phyloP scores from a whole-genome alignment of 2,113 vertebrate species.

The Oreotragus oreotragus region DNA sequence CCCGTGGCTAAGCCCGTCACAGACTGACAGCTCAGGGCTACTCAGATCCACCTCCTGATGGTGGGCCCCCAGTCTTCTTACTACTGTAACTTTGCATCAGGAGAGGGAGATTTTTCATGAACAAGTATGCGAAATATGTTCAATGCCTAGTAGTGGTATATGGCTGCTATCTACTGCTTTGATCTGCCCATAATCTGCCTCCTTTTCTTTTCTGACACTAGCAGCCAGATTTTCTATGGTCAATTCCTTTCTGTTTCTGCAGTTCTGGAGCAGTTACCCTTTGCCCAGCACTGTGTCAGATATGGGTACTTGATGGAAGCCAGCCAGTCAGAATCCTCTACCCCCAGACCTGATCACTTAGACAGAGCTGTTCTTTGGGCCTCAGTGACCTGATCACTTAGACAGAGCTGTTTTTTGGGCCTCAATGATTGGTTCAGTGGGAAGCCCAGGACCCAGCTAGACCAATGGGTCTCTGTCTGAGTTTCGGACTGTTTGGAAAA shows the following conservation, averaged over 20 bases:
- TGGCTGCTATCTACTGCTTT: neutral
- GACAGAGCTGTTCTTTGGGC: neutral
- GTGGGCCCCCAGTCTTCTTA: neutral
- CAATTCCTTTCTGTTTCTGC: neutral
- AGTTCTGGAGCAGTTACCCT: neutral
- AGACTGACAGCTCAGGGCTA: neutral
- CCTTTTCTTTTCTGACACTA: neutral
- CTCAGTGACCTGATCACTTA: neutral
- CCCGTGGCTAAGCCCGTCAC: conserved; percentile 29
- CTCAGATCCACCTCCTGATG: neutral
- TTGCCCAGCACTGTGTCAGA: neutral
- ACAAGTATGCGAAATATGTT: neutral
- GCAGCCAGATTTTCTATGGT: neutral
- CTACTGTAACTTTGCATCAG: neutral
- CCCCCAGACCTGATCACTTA: neutral
- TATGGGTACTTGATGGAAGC: neutral
- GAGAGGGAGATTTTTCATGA: neutral
- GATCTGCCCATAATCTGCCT: neutral
- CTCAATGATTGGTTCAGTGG: neutral
- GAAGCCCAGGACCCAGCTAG: neutral
- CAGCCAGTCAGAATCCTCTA: neutral
- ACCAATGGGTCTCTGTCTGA: neutral
- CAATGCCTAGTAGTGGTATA: rapidly evolving
- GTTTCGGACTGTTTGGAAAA: neutral
- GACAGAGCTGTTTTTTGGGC: too few species aligned